phyloP scores from a whole-genome alignment of 2,888 invertebrate species.

The Drosophila engyochracea region DNA sequence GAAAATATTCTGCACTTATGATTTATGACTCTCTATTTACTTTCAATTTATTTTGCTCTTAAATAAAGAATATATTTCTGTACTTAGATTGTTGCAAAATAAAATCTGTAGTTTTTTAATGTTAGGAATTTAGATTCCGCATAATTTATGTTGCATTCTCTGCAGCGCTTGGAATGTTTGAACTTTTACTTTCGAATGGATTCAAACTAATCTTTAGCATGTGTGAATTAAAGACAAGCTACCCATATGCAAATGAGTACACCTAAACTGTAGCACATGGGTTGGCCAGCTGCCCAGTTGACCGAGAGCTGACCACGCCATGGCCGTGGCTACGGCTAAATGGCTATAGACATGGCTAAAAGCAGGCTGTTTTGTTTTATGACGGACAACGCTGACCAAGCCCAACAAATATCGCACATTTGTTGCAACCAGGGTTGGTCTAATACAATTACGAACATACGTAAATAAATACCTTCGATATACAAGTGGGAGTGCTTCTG shows the following conservation, averaged over 20 bases:
- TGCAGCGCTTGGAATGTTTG: constrained; percentile 27
- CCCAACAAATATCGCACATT: constrained; percentile 73
- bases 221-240: background rate
- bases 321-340: constrained; percentile 51
- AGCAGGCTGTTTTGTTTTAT: constrained; percentile 66
- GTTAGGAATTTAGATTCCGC: background rate
- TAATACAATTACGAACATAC: constrained; percentile 5
- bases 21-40: background rate
- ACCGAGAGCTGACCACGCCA: constrained; percentile 61
- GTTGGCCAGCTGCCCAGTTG: constrained; percentile 59
- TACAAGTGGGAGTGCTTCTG: constrained; percentile 1
- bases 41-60: background rate
- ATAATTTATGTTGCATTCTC: background rate
- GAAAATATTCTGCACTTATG: background rate
- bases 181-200: constrained; percentile 36
- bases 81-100: background rate
- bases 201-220: constrained; percentile 2
- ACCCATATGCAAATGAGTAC: constrained; percentile 65
- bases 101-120: background rate
- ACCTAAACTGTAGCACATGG: constrained; percentile 74
- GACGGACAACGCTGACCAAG: constrained; percentile 67
- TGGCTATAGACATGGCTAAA: constrained; percentile 36
- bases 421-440: constrained; percentile 60
- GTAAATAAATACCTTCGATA: background rate
- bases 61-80: background rate